Evolutionary conservation across 2,797 vertebrate species (phyloP).

Genomic region (Rhinatrema bivittatum): DNA sequence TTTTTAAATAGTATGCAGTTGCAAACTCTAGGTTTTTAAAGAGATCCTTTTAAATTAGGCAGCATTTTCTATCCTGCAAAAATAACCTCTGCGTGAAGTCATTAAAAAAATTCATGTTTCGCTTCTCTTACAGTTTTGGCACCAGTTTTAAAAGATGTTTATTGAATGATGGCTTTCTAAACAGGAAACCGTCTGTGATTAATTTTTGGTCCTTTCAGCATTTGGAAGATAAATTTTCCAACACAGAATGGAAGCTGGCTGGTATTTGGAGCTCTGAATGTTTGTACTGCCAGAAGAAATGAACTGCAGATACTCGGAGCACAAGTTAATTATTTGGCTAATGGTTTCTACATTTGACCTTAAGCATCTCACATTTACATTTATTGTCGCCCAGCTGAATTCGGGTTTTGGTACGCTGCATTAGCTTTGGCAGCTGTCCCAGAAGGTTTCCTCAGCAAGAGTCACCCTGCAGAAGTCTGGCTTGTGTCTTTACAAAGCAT

Average conservation of each 20-base stretch:
- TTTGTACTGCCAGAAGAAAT: no score
- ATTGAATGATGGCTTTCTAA: background rate
- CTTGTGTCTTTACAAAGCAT: background rate
- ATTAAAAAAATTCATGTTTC: background rate
- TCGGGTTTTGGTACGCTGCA: background rate
- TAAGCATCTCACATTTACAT: slow-evolving; percentile 6
- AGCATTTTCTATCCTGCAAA: background rate
- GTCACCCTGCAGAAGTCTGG: slow-evolving; percentile 7
- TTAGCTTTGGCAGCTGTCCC: slow-evolving; percentile 8
- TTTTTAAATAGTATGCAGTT: no score
- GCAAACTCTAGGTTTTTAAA: no score
- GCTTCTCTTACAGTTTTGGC: background rate
- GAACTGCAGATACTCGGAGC: no score
- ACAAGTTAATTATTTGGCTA: slow-evolving; percentile 10
- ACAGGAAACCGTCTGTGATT: background rate
- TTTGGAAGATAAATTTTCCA: no score
- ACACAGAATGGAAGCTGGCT: no score
- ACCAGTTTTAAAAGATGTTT: background rate
- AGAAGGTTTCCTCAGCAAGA: background rate
- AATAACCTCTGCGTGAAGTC: background rate
- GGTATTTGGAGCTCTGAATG: no score
- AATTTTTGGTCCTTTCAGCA: background rate
- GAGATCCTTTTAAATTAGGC: no score
- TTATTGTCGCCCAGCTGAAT: slow-evolving; percentile 13
- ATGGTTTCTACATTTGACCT: slow-evolving; percentile 5